Percentiles rank a stretch among this genome's conserved stretches.
Evolutionary conservation across 2,888 invertebrate genomes (phyloP).

Genomic region (Omphaloscelis lunosa): DNA sequence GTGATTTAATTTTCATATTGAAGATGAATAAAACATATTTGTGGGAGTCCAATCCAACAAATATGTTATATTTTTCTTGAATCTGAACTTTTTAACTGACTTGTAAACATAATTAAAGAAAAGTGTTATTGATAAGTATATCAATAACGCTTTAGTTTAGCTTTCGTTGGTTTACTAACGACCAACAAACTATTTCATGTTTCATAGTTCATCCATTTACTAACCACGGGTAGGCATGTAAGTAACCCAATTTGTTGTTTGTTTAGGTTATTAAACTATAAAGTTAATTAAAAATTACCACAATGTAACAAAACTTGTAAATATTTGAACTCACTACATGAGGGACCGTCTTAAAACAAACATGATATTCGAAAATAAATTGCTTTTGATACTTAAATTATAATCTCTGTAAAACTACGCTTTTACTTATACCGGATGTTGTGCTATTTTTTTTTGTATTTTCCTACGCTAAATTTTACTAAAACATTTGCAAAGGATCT

Average conservation of each 20-base stretch:
- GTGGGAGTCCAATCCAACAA: neutral
- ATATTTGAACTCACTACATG: constrained; percentile 2
- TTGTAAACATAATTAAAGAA: neutral
- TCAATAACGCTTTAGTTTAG: no score
- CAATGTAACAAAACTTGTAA: neutral
- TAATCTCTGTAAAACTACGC: neutral
- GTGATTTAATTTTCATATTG: neutral
- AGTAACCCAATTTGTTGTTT: constrained; percentile 18
- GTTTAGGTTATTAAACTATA: constrained; percentile 3
- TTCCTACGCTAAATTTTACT: neutral
- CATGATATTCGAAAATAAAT: neutral
- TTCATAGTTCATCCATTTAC: neutral
- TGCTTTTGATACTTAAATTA: neutral
- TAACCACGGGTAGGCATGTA: no score
- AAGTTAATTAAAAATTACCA: constrained; percentile 14
- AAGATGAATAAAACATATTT: neutral
- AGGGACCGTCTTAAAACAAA: neutral
- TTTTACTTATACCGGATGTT: neutral
- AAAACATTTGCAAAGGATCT: neutral
- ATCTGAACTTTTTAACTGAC: neutral
- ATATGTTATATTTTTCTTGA: neutral
- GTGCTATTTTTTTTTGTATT: neutral
- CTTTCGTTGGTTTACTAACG: neutral
- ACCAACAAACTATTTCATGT: constrained; percentile 2
- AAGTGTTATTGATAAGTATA: neutral